Evolutionary conservation across 2,888 invertebrate species (phyloP), one percentile per base, ranked within the genome.

Genomic region (Serripes groenlandicus): DNA sequence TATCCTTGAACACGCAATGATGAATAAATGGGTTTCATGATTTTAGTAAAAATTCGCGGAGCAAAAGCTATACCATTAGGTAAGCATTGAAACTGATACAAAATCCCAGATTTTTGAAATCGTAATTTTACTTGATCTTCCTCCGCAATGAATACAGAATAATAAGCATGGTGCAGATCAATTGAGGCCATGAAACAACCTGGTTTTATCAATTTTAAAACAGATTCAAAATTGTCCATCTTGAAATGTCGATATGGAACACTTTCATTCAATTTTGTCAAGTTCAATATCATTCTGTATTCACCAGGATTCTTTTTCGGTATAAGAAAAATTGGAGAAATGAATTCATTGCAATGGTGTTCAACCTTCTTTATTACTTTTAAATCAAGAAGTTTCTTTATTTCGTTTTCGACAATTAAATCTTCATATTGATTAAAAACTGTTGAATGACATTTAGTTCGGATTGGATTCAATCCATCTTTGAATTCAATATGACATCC

Each of bases 371-470:
- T 30, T 28, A 81, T 70, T 49, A 68, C 69, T 37, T 42, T 35
- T 71, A 64, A 60, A 23, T 68, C 7, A n/a, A 78, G 26, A 56
- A 73, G 32, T 1, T 56, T 42, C n/a, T 37, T 32, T 0, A 68
- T 49, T 52, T 78, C 78, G 2, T 54, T 34, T 26, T 30, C 49
- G 21, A 78, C n/a, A 2, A 37, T 26, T 26, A 1, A 26, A 37
- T 78, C 73, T 66, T 15, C 7, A 30, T 62, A 18, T 11, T 62
- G 62, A 28, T n/a, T n/a, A n/a, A n/a, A n/a, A n/a, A n/a, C n/a
- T n/a, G n/a, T n/a, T n/a, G n/a, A n/a, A n/a, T n/a, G n/a, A n/a
- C 72, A 9, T 83, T 80, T 86, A 89, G 88, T 71, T 89, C 83
- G 71, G 87, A 89, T 80, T 87, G 89, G n/a, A n/a, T n/a, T n/a